These are phyloP conservation scores for Mus minutoides DNA, from an alignment of 2,797 vertebrate genomes.

Conservation along the genomic window DNA sequence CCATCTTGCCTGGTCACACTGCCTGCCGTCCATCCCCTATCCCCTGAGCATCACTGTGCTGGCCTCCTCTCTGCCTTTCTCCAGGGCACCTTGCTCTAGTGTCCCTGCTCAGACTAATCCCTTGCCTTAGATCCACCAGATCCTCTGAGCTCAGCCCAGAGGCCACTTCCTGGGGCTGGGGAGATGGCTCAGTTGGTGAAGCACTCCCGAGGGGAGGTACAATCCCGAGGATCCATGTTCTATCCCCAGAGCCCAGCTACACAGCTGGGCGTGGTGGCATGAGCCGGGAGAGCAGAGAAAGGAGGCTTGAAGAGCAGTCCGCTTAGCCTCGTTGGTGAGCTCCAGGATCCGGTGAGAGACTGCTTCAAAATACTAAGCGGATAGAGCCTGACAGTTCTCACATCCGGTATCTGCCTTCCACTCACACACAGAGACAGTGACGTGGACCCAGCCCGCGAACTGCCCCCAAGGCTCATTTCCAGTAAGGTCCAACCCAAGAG, in stretches of 20 bases:
- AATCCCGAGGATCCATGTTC: not conserved
- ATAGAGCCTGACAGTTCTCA: not conserved
- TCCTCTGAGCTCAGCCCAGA: not conserved
- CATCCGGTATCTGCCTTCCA: too few relatives aligned
- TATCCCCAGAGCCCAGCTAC: not conserved
- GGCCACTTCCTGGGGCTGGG: not conserved
- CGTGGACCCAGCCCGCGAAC: not conserved
- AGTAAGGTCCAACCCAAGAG: not conserved
- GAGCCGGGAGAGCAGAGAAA: too few relatives aligned
- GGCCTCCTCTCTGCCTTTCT: not conserved
- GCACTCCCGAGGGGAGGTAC: not conserved
- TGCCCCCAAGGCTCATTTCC: not conserved
- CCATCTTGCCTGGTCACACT: too few relatives aligned
- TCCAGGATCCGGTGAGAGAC: not conserved
- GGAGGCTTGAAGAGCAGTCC: not conserved
- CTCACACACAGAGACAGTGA: not conserved
- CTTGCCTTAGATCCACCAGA: not conserved
- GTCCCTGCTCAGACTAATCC: not conserved
- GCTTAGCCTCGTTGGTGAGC: not conserved
- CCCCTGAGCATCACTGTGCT: not conserved
- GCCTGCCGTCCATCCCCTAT: not conserved
- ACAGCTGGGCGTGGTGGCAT: not conserved
- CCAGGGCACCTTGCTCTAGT: not conserved
- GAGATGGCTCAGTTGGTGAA: not conserved
- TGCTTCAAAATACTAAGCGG: not conserved